Evolutionary conservation across 2,113 vertebrate genomes (phyloP).

Genomic region (Synchiropus splendidus): DNA sequence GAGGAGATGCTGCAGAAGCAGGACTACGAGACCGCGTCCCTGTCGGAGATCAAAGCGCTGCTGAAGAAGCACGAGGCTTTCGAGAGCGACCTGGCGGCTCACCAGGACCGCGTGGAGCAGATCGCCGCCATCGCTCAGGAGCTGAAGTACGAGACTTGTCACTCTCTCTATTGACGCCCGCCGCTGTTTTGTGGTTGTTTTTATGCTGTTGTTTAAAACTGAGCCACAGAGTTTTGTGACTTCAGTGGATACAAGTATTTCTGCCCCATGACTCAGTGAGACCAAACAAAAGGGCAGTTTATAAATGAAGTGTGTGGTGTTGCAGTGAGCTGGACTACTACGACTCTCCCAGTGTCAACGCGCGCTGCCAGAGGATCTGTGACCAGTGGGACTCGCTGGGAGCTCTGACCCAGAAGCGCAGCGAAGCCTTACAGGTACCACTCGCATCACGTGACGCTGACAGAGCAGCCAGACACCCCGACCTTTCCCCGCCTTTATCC

Average conservation of each 20-base stretch:
- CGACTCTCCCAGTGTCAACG: slow-evolving; percentile 92
- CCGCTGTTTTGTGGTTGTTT: no score
- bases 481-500: no score
- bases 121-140: slow-evolving; percentile 97
- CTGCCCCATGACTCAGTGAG: no score
- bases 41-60: slow-evolving; percentile 95
- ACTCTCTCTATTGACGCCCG: not conserved
- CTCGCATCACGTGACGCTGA: no score
- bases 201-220: no score
- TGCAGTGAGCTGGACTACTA: slow-evolving; percentile 96
- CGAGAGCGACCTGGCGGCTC: slow-evolving; percentile 94
- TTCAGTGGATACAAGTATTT: no score
- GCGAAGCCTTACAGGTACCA: slow-evolving; percentile 87
- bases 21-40: slow-evolving; percentile 86
- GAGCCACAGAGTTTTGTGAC: no score
- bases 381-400: slow-evolving; percentile 96
- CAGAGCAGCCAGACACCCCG: no score
- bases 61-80: slow-evolving; percentile 98
- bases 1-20: slow-evolving; percentile 86
- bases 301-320: slow-evolving; percentile 16
- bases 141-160: slow-evolving; percentile 75
- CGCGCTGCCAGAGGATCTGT: slow-evolving; percentile 94
- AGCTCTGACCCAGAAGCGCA: slow-evolving; percentile 86
- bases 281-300: no score
- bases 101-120: slow-evolving; percentile 97